Conservation (phyloP, 2,113 vertebrate species). For the Catharus minimus region DNA sequence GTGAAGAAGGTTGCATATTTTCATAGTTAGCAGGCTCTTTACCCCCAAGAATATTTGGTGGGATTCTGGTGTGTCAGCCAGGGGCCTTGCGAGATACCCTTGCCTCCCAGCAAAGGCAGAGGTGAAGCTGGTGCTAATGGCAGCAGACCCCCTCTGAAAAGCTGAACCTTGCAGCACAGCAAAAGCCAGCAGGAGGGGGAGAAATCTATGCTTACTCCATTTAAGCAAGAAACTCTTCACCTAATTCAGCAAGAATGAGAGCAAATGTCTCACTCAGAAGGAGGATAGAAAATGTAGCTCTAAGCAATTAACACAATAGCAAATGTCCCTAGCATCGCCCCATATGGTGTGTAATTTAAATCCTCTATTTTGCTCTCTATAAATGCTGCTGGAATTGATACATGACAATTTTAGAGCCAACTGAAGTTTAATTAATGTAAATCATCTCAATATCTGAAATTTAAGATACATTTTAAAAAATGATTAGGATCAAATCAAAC, state of each 20-base stretch:
- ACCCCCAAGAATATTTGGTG: background rate
- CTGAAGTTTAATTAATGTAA: slow-evolving; percentile 61
- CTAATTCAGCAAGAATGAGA: background rate
- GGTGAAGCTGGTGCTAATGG: fast-evolving
- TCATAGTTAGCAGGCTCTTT: background rate
- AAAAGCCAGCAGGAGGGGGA: background rate
- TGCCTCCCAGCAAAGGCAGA: background rate
- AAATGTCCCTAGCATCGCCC: slow-evolving; percentile 48
- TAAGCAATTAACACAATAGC: slow-evolving; percentile 66
- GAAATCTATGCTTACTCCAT: background rate
- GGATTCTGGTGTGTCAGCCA: background rate
- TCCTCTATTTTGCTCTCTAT: slow-evolving; percentile 26
- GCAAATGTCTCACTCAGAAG: background rate
- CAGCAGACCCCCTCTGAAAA: background rate
- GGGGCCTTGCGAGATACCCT: background rate
- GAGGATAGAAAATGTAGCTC: slow-evolving; percentile 39
- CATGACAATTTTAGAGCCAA: slow-evolving; percentile 46
- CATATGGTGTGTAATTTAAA: slow-evolving; percentile 64
- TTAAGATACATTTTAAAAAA: background rate
- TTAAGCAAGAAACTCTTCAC: background rate
- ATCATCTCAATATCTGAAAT: slow-evolving; percentile 27
- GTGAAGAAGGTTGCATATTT: background rate
- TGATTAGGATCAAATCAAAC: background rate
- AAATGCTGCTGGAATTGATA: slow-evolving; percentile 57
- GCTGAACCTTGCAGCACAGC: background rate